These are phyloP conservation scores for Fistularia tabacaria DNA, from an alignment of 2,797 vertebrate genomes.

Conservation along the genomic window DNA sequence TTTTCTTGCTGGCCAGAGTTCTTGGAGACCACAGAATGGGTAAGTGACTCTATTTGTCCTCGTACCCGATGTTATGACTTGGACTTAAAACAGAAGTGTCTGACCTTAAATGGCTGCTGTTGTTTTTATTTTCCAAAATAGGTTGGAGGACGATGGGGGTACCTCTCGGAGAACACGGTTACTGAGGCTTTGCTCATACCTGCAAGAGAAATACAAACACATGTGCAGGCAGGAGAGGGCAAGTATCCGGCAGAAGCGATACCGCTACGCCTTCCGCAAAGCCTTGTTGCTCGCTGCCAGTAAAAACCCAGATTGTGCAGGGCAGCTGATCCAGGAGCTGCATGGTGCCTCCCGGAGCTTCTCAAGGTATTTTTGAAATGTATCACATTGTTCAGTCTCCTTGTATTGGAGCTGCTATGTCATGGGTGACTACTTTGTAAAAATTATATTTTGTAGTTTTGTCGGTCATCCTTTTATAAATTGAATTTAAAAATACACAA, in stretches of 20 bases:
- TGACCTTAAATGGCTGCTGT: neutral
- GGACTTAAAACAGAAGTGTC: neutral
- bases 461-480: too few species aligned
- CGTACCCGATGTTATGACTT: neutral
- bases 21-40: slow-evolving; percentile 85
- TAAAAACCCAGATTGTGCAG: slow-evolving; percentile 86
- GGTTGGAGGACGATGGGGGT: slow-evolving; percentile 78
- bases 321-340: slow-evolving; percentile 86
- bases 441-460: neutral
- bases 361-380: slow-evolving; percentile 71
- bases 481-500: too few species aligned
- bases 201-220: slow-evolving; percentile 98
- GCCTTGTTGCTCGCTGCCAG: slow-evolving; percentile 93
- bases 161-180: slow-evolving; percentile 87
- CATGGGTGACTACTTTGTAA: too few species aligned
- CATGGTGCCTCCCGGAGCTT: slow-evolving; percentile 72
- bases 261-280: slow-evolving; percentile 90
- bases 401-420: neutral
- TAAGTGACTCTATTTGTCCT: slow-evolving; percentile 34
- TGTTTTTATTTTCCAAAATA: slow-evolving; percentile 40
- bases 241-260: slow-evolving; percentile 90
- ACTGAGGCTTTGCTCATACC: slow-evolving; percentile 94
- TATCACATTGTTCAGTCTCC: neutral
- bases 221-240: slow-evolving; percentile 96
- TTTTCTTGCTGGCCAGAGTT: slow-evolving; percentile 80